Evolutionary conservation across 2,888 invertebrate species (phyloP).

Genomic region (Carterocephalus palaemon): DNA sequence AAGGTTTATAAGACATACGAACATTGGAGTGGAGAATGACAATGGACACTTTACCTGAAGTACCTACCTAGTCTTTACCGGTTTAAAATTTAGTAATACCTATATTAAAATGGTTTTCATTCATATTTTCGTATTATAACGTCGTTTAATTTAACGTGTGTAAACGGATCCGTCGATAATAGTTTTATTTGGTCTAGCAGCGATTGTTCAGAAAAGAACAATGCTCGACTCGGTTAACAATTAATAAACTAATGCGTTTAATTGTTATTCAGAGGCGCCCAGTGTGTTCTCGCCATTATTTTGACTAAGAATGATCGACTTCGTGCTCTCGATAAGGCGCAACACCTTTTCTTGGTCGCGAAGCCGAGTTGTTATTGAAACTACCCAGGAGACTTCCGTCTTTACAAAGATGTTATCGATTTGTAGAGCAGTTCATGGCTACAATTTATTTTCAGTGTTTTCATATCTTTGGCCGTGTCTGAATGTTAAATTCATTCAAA

Average conservation of each 20-base stretch:
- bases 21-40: neutral
- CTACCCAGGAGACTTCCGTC: conserved; percentile 47
- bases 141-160: conserved; percentile 48
- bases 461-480: conserved; percentile 7
- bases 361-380: conserved; percentile 60
- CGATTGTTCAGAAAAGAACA: conserved; percentile 69
- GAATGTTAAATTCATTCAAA: neutral
- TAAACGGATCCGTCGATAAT: conserved; percentile 49
- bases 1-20: neutral
- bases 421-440: conserved; percentile 4
- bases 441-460: conserved; percentile 4
- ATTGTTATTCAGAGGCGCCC: conserved; percentile 53
- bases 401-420: conserved; percentile 14
- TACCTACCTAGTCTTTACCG: conserved; percentile 40
- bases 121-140: conserved; percentile 48
- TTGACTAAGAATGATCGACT: conserved; percentile 69
- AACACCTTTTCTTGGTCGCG: conserved; percentile 47
- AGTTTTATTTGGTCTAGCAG: conserved; percentile 71
- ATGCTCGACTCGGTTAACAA: conserved; percentile 57
- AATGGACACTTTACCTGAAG: conserved; percentile 35
- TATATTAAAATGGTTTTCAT: conserved; percentile 41
- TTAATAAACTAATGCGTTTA: conserved; percentile 72
- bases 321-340: conserved; percentile 71
- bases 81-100: conserved; percentile 50
- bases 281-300: conserved; percentile 59